Conservation (phyloP, 2,113 vertebrate species). For the Corydoras maculifer region DNA sequence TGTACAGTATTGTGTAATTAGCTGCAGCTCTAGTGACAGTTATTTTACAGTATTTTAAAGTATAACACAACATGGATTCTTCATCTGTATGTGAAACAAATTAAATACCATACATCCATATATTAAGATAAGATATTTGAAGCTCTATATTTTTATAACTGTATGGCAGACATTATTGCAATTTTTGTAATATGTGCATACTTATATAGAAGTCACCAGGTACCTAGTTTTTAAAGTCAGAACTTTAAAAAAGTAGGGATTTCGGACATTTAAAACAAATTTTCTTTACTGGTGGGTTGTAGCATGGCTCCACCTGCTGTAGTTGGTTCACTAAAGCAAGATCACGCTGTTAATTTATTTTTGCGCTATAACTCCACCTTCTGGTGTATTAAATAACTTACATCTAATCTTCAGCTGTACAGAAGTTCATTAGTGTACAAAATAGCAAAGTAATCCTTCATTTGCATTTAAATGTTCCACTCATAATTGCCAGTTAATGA, state of each 20-base stretch:
- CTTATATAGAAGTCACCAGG: too few relatives aligned
- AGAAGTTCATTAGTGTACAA: neutral
- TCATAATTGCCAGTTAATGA: too few relatives aligned
- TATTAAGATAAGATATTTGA: neutral
- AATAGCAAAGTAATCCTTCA: too few relatives aligned
- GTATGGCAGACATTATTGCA: too few relatives aligned
- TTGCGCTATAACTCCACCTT: constrained; percentile 26
- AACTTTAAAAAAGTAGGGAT: too few relatives aligned
- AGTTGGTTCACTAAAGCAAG: neutral
- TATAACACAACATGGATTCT: neutral
- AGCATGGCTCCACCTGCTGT: constrained; percentile 57
- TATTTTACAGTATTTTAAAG: neutral
- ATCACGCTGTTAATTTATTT: neutral
- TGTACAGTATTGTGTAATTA: constrained; percentile 25
- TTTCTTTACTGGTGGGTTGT: neutral
- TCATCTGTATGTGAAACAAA: constrained; percentile 18
- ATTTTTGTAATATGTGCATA: too few relatives aligned
- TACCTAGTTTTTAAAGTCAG: too few relatives aligned
- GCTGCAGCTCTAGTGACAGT: constrained; percentile 18
- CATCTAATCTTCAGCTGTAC: neutral
- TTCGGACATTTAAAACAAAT: neutral
- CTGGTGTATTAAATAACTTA: constrained; percentile 5
- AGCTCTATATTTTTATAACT: too few relatives aligned
- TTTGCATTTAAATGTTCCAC: too few relatives aligned
- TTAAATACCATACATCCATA: constrained; percentile 18